Evolutionary conservation across 1,140 invertebrate genomes (phyloP).

Genomic region (Drosophila elegans): DNA sequence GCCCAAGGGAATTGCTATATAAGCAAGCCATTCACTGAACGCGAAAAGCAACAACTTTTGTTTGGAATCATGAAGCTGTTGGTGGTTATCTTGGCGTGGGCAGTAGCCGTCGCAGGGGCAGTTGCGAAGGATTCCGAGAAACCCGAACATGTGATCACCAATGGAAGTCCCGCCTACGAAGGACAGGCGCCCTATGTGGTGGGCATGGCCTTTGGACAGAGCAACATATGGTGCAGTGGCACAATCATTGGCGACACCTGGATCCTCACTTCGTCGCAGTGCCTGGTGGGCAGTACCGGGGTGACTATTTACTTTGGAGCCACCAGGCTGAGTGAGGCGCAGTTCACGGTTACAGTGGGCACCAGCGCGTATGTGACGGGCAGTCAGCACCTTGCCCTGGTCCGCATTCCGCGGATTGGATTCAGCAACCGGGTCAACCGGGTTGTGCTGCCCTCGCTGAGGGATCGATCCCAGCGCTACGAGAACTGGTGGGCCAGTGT

Average conservation of each 20-base stretch:
- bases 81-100: conserved; percentile 1
- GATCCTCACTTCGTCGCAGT: conserved; percentile 50
- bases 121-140: background rate
- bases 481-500: conserved; percentile 21
- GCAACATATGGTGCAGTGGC: conserved; percentile 54
- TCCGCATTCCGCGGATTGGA: conserved; percentile 37
- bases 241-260: conserved; percentile 58
- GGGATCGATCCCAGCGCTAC: conserved; percentile 28
- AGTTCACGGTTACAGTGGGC: conserved; percentile 25
- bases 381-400: conserved; percentile 48
- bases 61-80: conserved; percentile 17
- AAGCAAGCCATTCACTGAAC: conserved; percentile 1
- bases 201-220: conserved; percentile 63
- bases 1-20: conserved; percentile 8
- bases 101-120: background rate
- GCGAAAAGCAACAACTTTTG: background rate
- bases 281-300: conserved; percentile 18
- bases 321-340: conserved; percentile 20
- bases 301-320: conserved; percentile 76
- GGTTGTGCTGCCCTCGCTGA: conserved; percentile 22
- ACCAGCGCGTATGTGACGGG: conserved; percentile 24
- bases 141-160: conserved; percentile 39
- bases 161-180: conserved; percentile 34
- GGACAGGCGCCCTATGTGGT: conserved; percentile 85
- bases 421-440: conserved; percentile 31